phyloP scores from a whole-genome alignment of 2,113 vertebrate species.

The Cebus imitator region DNA sequence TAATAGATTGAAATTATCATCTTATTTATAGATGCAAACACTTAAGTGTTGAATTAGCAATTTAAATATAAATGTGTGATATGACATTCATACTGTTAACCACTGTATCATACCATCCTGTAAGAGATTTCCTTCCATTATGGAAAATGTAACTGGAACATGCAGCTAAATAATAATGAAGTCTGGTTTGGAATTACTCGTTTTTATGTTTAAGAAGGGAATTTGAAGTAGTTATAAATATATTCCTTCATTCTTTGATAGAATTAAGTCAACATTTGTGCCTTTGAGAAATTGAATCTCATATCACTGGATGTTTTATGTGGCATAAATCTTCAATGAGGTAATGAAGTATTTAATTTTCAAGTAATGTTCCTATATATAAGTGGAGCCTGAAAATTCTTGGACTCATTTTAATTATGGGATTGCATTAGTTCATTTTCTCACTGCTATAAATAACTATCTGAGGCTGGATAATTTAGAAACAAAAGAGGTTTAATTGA shows the following conservation, averaged over 20 bases:
- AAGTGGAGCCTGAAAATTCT: background rate
- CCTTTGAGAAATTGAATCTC: background rate
- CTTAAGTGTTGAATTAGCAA: background rate
- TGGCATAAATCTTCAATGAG: background rate
- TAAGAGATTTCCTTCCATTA: background rate
- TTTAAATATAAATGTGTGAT: background rate
- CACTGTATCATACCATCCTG: background rate
- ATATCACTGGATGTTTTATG: background rate
- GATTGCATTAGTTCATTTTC: no score
- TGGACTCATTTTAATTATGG: background rate
- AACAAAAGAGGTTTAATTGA: no score
- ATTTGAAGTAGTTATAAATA: background rate
- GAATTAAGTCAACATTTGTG: background rate
- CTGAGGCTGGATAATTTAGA: no score
- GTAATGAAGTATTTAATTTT: background rate
- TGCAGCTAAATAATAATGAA: background rate
- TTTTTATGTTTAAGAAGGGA: background rate
- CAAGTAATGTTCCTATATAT: background rate
- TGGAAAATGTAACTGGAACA: background rate
- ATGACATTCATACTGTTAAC: background rate
- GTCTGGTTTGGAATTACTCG: background rate
- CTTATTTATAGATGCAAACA: background rate
- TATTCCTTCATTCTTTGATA: background rate
- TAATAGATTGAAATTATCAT: background rate
- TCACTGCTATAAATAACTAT: no score